These are phyloP conservation scores for Trichonephila inaurata DNA, from an alignment of 1,140 invertebrate genomes.

Conservation along the genomic window DNA sequence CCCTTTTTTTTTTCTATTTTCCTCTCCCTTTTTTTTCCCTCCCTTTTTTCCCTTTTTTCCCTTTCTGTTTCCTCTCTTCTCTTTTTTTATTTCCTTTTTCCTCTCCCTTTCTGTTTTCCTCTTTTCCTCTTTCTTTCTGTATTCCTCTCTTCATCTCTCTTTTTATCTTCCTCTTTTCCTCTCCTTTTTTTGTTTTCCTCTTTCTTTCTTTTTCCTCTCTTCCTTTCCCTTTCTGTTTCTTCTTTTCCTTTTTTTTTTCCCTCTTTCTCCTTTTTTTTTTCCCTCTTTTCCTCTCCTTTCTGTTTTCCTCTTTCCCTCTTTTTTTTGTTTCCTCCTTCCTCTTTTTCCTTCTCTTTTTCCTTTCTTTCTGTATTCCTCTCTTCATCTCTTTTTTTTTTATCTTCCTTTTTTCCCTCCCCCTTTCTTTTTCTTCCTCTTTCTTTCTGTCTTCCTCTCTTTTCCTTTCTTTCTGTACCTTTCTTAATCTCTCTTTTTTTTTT, in stretches of 20 bases:
- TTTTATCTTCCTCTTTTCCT: not conserved
- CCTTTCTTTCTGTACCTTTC: no score
- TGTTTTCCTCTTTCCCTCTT: not conserved
- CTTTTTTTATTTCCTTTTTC: not conserved
- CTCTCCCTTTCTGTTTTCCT: not conserved
- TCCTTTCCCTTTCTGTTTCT: no score
- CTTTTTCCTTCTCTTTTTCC: not conserved
- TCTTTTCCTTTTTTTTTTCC: not conserved
- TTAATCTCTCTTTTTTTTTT: not conserved
- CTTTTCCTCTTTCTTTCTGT: no score
- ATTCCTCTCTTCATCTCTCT: conserved; percentile 11
- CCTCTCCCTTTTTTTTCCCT: not conserved
- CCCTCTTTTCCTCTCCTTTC: no score
- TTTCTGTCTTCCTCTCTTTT: no score
- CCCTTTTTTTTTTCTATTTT: no score
- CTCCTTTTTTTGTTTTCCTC: no score
- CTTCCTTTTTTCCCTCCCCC: not conserved
- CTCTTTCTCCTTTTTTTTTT: not conserved
- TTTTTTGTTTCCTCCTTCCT: no score
- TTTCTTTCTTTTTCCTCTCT: not conserved
- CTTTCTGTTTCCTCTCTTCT: not conserved
- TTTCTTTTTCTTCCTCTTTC: not conserved
- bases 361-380: not conserved
- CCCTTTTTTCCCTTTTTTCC: not conserved
- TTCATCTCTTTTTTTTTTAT: not conserved